A percentile compares a stretch with the other conserved stretches of the same genome.
These are phyloP conservation scores for Pyrgilauda ruficollis DNA, from an alignment of 2,113 vertebrate species.

Conservation along the genomic window DNA sequence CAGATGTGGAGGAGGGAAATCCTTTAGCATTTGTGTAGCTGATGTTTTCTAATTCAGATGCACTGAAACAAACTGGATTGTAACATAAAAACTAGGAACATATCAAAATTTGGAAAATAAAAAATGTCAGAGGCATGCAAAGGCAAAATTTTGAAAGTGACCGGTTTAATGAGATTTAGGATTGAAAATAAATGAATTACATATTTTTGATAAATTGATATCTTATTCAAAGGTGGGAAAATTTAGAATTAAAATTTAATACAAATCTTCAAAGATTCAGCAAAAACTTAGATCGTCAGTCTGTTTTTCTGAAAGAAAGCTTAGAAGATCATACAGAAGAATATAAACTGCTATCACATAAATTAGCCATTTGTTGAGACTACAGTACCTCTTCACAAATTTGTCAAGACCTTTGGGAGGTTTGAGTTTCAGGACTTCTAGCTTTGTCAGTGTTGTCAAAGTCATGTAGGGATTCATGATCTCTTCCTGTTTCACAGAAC, in stretches of 20 bases:
- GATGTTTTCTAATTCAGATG: not conserved
- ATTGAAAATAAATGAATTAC: not conserved
- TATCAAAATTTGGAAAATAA: not conserved
- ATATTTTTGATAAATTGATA: not conserved
- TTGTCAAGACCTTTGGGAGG: not conserved
- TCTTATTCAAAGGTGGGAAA: not conserved
- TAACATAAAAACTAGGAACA: not conserved
- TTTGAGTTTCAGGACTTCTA: not conserved
- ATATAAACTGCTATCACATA: not conserved
- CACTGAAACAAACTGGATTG: not conserved
- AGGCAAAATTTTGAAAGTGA: not conserved
- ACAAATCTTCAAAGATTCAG: not conserved
- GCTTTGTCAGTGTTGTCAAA: not conserved
- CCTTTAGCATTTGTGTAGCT: not conserved
- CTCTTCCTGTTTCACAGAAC: not conserved
- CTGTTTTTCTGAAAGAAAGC: not conserved
- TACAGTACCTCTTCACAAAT: not conserved
- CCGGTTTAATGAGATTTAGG: not conserved
- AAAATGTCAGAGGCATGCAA: not conserved
- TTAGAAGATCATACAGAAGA: not conserved
- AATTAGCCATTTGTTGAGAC: not conserved
- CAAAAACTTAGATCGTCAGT: not conserved
- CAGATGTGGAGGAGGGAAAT: not conserved
- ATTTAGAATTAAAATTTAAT: not conserved
- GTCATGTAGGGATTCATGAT: not conserved